Evolutionary conservation across 1,140 invertebrate species (phyloP), one percentile per base, ranked within the genome.

Genomic region (Cryptotermes secundus): DNA sequence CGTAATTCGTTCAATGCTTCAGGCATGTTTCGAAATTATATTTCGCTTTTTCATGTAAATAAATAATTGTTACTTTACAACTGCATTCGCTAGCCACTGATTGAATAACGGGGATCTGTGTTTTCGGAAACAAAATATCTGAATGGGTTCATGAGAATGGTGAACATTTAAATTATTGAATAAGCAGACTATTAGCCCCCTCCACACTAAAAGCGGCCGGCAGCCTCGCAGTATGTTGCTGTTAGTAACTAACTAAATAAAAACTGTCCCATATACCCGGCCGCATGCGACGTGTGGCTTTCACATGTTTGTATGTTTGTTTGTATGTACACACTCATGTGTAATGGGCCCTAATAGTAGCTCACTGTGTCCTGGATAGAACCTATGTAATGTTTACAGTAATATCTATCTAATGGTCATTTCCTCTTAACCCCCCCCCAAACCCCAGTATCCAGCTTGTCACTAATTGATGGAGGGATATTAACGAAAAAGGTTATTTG

Each of bases 401-500:
- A 72, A 72, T 72, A 72, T 72, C 26, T 72, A 72, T 72, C 59
- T 31, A 72, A 72, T 31, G 59, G 26, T 2, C 26, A 72, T 72
- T 26, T 72, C 59, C 59, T 12, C 59, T 31, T 26, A 7, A 9
- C 59, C 59, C 26, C n/a, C 59, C 9, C 59, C 7, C 16, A 4
- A 59, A 4, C 53, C 53, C 19, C 19, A 9, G 4, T 22, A 59
- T 31, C 26, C 59, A 72, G 26, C 59, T 31, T 72, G 59, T 72
- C 26, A n/a, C 59, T 72, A 72, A 72, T 72, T 72, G 59, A 72
- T 72, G 16, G 9, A n/a, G 26, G n/a, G 59, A 72, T 72, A 72
- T 72, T 72, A 72, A 31, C 59, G 59, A 72, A 72, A 72, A 72
- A 72, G 59, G 59, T 72, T 72, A 72, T 72, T 72, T 72, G 59